Evolutionary conservation across 2,888 invertebrate genomes (phyloP), one percentile per base, ranked within the genome.

Genomic region (Trachelus troglodyta): DNA sequence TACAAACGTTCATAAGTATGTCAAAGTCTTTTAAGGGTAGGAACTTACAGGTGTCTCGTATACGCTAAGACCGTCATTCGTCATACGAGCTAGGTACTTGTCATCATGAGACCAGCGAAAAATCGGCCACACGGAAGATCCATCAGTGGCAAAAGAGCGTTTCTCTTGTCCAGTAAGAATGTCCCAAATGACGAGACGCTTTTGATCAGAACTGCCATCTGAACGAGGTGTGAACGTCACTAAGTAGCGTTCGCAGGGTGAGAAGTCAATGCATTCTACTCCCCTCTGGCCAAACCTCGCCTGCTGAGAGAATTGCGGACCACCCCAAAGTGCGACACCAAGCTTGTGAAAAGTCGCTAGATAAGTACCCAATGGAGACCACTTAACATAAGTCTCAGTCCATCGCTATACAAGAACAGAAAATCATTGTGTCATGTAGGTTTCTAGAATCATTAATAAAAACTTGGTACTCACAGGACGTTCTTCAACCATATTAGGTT

Each of bases 41-140:
- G 35, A 76, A 91, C 92, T 92, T 89, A 94, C 94, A 0, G 98
- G 98, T 1, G 99, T 98, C 92, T 99, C 98, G 90, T 98, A 99
- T 23, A 99, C 96, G 83, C 97, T 97, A 56, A 99, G 94, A 40
- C 96, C 92, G 87, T 97, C 97, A 77, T 95, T 94, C 1, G 96
- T 96, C 89, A 98, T 95, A 80, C 97, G 94, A 0, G 98, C 99
- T 88, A 99, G 98, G 92, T 96, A 99, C 90, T 96, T 96, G 90
- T 99, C 99, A 90, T 99, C 98, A 89, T 96, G 96, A 77, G 98
- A 98, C 99, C 99, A 99, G 87, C 98, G 97, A 94, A 99, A 98
- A 83, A 98, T 97, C 0, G 98, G 98, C 96, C 98, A 97, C 1
- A 95, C 95, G 0, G 96, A 95, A 80, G 96, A 95, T 77, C 96